Conservation (phyloP, 2,888 invertebrate species). For the Tyria jacobaeae region DNA sequence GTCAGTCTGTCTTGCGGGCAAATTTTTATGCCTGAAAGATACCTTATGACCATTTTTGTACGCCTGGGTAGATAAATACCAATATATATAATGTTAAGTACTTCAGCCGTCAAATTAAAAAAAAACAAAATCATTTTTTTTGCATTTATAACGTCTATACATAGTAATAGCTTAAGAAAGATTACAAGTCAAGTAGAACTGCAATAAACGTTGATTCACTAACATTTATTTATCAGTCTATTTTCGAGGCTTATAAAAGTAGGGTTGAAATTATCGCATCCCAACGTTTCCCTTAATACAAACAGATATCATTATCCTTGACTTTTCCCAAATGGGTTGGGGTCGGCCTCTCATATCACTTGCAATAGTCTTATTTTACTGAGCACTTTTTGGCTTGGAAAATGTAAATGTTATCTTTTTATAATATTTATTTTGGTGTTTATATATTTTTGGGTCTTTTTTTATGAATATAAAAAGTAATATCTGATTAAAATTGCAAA, state of each 20-base stretch:
- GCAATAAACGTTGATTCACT: background rate
- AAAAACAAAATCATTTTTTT: too few species aligned
- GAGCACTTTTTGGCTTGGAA: constrained; percentile 7
- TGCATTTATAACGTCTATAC: too few species aligned
- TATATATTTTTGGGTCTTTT: background rate
- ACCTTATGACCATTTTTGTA: too few species aligned
- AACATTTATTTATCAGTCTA: constrained; percentile 7
- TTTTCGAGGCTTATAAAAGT: constrained; percentile 6
- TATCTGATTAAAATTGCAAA: too few species aligned
- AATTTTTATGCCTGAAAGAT: too few species aligned
- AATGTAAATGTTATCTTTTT: constrained; percentile 14
- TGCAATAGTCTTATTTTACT: constrained; percentile 16
- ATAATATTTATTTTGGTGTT: constrained; percentile 4
- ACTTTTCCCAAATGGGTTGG: constrained; percentile 19
- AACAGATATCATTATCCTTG: constrained; percentile 22
- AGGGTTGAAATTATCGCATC: constrained; percentile 19
- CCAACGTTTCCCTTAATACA: constrained; percentile 20
- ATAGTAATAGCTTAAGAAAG: background rate
- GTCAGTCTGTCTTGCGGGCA: too few species aligned
- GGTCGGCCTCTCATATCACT: constrained; percentile 18
- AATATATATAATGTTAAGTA: too few species aligned
- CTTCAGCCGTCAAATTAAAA: too few species aligned
- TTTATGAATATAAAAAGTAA: background rate
- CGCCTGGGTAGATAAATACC: too few species aligned
- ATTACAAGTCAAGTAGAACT: background rate